These are phyloP conservation scores for Mongoloraphidia duomilia DNA, from an alignment of 2,888 invertebrate genomes.

Conservation along the genomic window DNA sequence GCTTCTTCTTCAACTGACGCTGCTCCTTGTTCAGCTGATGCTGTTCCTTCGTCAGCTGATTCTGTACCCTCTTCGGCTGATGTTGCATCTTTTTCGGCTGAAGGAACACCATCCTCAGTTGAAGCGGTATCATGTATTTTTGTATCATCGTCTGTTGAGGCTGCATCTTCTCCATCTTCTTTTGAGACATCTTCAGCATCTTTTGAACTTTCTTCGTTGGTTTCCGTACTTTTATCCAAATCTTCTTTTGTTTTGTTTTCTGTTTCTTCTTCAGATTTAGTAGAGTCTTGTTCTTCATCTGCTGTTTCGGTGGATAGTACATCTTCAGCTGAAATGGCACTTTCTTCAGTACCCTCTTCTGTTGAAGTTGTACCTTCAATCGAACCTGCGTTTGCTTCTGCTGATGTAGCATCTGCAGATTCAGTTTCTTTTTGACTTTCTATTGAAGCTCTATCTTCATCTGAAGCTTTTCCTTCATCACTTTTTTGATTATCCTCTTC, in stretches of 20 bases:
- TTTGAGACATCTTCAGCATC: conserved; percentile 13
- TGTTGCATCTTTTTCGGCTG: conserved; percentile 10
- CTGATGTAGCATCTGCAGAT: conserved; percentile 15
- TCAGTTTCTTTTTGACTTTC: conserved; percentile 18
- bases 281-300: not conserved
- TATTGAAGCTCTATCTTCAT: conserved; percentile 15
- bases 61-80: conserved; percentile 8
- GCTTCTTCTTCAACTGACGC: conserved; percentile 12
- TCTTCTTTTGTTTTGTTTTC: conserved; percentile 4
- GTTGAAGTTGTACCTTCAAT: not conserved
- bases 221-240: conserved; percentile 6
- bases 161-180: conserved; percentile 14
- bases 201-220: conserved; percentile 9
- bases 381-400: conserved; percentile 1
- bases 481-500: conserved; percentile 7
- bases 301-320: not conserved
- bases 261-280: conserved; percentile 6
- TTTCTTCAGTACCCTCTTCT: not conserved
- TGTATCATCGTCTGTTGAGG: conserved; percentile 11
- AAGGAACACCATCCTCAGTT: not conserved
- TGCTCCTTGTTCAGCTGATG: conserved; percentile 13
- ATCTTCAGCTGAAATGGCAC: not conserved
- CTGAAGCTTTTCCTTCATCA: conserved; percentile 10
- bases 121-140: conserved; percentile 4
- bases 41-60: conserved; percentile 12